These are phyloP conservation scores for Drosophila siamana DNA, from an alignment of 2,888 invertebrate genomes.

Conservation along the genomic window DNA sequence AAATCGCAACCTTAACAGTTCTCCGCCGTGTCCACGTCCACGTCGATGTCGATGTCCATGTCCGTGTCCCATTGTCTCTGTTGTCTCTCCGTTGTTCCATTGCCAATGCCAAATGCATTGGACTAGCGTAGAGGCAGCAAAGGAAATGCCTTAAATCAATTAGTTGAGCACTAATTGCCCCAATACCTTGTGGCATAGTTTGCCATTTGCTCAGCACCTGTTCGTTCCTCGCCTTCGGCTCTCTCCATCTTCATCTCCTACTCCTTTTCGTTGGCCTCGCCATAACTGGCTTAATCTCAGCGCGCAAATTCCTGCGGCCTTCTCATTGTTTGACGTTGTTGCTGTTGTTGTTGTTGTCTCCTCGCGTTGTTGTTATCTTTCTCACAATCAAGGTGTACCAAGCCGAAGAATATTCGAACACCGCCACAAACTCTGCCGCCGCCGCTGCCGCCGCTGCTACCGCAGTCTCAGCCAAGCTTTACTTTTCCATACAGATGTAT, in stretches of 20 bases:
- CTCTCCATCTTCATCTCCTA: background rate
- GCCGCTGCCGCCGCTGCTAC: constrained; percentile 1
- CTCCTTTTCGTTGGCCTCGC: constrained; percentile 15
- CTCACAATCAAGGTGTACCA: constrained; percentile 79
- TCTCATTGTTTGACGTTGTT: constrained; percentile 72
- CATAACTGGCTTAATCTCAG: constrained; percentile 73
- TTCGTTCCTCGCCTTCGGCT: constrained; percentile 53
- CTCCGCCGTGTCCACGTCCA: constrained; percentile 1
- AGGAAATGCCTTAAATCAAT: constrained; percentile 86
- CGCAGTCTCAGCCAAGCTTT: constrained; percentile 39
- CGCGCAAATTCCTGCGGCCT: constrained; percentile 76
- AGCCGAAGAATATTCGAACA: constrained; percentile 52
- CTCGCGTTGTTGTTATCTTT: constrained; percentile 72
- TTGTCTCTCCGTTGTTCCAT: background rate
- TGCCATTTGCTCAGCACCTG: constrained; percentile 78
- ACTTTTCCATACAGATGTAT: background rate
- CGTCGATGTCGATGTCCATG: background rate
- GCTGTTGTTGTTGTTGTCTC: constrained; percentile 53
- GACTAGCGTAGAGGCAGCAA: constrained; percentile 47
- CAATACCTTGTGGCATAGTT: constrained; percentile 85
- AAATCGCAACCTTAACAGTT: constrained; percentile 53
- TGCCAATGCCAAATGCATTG: constrained; percentile 5
- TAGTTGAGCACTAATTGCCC: constrained; percentile 85
- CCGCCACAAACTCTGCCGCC: constrained; percentile 26
- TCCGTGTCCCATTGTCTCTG: constrained; percentile 9